Conservation (phyloP, 2,888 invertebrate species). For the Tupiocoris notatus region DNA sequence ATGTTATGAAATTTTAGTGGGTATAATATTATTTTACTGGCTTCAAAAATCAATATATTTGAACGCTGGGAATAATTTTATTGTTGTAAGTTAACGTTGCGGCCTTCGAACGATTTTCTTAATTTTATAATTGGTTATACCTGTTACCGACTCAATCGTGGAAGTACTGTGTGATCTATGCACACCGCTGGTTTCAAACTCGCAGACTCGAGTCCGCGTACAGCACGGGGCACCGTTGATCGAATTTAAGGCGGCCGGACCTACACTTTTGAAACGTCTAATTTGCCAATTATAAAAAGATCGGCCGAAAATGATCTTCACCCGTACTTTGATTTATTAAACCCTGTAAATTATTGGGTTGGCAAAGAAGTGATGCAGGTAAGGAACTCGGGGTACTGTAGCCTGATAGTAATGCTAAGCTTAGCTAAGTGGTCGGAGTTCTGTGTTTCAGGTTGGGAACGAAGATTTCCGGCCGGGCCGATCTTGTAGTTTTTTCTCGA, state of each 20-base stretch:
- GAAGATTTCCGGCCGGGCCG: constrained; percentile 24
- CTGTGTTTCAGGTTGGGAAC: constrained; percentile 11
- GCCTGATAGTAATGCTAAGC: background rate
- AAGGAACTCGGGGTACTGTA: background rate
- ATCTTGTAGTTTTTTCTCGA: constrained; percentile 22
- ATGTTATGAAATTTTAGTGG: too few species aligned
- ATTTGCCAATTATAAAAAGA: constrained; percentile 39
- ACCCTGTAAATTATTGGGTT: constrained; percentile 34
- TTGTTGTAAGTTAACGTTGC: too few species aligned
- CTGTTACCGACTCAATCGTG: too few species aligned
- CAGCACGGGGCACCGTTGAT: constrained; percentile 18
- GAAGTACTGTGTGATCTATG: too few species aligned
- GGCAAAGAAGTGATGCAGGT: constrained; percentile 25
- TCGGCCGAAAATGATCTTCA: constrained; percentile 1
- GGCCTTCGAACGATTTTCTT: too few species aligned
- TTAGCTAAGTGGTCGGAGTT: constrained; percentile 28
- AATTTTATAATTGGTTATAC: too few species aligned
- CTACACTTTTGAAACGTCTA: constrained; percentile 27
- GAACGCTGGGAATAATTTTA: too few species aligned
- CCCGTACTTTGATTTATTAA: constrained; percentile 31
- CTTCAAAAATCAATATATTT: too few species aligned
- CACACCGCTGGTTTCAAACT: too few species aligned
- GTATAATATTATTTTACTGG: too few species aligned
- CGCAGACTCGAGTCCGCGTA: background rate
- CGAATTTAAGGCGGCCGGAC: constrained; percentile 16